These are phyloP conservation scores for Liodrosophila aerea DNA, from an alignment of 2,888 invertebrate species.

Conservation along the genomic window DNA sequence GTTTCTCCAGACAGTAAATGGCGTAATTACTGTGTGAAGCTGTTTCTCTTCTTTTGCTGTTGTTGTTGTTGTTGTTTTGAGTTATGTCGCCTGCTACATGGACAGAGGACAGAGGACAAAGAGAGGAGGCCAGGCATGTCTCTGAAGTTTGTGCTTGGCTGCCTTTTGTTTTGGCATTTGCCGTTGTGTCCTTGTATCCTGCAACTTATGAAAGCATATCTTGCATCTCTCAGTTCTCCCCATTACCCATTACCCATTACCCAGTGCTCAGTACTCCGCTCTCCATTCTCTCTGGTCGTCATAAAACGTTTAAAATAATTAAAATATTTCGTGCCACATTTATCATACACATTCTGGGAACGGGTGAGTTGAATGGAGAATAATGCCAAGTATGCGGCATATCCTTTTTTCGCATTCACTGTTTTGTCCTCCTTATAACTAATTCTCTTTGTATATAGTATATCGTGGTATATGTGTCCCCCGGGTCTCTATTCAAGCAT, in stretches of 20 bases:
- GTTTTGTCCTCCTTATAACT: constrained; percentile 58
- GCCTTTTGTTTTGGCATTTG: constrained; percentile 67
- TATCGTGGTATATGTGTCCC: constrained; percentile 7
- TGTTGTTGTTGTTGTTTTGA: constrained; percentile 56
- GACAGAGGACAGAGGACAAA: constrained; percentile 21
- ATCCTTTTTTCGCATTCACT: constrained; percentile 48
- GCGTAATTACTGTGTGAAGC: constrained; percentile 76
- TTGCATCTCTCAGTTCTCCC: constrained; percentile 49
- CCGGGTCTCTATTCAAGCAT: constrained; percentile 28
- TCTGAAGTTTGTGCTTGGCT: constrained; percentile 55
- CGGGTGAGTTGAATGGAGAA: constrained; percentile 23
- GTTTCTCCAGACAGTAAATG: constrained; percentile 73
- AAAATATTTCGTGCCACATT: constrained; percentile 80
- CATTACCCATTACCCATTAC: constrained; percentile 1
- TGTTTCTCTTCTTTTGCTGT: constrained; percentile 32
- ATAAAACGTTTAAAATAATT: constrained; percentile 81
- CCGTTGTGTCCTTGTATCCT: constrained; percentile 50
- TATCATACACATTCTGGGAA: constrained; percentile 57
- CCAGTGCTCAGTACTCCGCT: constrained; percentile 6
- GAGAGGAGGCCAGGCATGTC: constrained; percentile 21
- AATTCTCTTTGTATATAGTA: constrained; percentile 65
- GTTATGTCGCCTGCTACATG: constrained; percentile 63
- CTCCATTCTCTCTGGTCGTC: constrained; percentile 51
- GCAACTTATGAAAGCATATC: constrained; percentile 58
- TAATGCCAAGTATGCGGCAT: constrained; percentile 70